Evolutionary conservation across 2,888 invertebrate genomes (phyloP), one percentile per base, ranked within the genome.

Genomic region (Ochropleura leucogaster): DNA sequence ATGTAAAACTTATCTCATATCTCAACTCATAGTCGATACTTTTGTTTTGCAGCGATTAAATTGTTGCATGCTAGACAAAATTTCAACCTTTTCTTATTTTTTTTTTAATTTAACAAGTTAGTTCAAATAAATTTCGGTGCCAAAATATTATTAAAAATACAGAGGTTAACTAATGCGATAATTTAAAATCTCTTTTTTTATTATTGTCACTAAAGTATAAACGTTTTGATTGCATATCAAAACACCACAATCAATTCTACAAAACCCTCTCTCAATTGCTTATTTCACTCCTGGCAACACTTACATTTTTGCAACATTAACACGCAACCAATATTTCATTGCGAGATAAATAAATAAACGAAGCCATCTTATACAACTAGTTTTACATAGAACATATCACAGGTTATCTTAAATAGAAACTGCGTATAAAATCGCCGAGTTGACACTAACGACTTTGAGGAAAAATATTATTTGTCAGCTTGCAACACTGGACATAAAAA

Each of bases 401-500:
- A 80, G 79, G 78, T 80, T 74, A 82, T 82, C 83, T 83, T 87
- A 86, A 88, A 88, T 82, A 85, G 84, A 88, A 88, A 88, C 83
- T 80, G 85, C 79, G 72, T 83, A 80, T 86, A 88, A 87, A 88
- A 88, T 85, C 77, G 81, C 80, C 72, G 44, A 76, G 72, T 74
- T 85, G 88, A 87, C 87, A 83, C 84, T 88, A 86, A 89, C 85
- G 89, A 74, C 84, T 83, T 76, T 64, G 80, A 77, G 79, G 82
- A 81, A 88, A 86, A 88, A 84, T 85, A 84, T 85, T 88, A 89
- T 90, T 88, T 89, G 89, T 90, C 87, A 87, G 79, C 87, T 89
- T 87, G 87, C 89, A 87, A 88, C 90, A 90, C 85, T 80, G 84
- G 73, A 81, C 87, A 86, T 94, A 92, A 94, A 94, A 94, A 93